Conservation (phyloP, 1,140 invertebrate species). For the Aphaenogaster rudis region DNA sequence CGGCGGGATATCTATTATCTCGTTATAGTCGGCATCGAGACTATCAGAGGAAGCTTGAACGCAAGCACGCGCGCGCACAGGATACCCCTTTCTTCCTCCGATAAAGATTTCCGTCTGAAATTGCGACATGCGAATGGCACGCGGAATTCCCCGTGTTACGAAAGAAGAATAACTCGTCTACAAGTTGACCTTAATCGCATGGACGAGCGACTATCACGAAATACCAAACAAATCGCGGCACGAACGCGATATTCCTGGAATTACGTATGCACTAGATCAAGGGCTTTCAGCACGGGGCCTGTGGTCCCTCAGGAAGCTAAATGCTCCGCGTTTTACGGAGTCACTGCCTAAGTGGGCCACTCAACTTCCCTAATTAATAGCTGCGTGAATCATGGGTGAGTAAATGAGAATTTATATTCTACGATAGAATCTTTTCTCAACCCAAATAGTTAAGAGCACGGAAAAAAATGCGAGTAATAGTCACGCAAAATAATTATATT, state of each 20-base stretch:
- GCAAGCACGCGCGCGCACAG: neutral
- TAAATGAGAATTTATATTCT: neutral
- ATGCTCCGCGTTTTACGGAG: constrained; percentile 2
- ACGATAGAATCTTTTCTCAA: constrained; percentile 12
- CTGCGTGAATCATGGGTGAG: neutral
- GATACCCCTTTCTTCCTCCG: constrained; percentile 42
- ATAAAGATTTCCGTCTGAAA: constrained; percentile 46
- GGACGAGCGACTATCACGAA: constrained; percentile 46
- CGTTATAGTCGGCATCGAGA: constrained; percentile 36
- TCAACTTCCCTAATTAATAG: constrained; percentile 32
- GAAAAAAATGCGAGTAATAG: neutral
- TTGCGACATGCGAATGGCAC: constrained; percentile 5
- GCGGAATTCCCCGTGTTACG: constrained; percentile 9
- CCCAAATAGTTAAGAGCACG: neutral
- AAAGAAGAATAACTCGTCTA: constrained; percentile 4
- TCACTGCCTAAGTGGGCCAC: constrained; percentile 25
- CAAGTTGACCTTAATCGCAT: constrained; percentile 54
- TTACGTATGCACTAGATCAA: constrained; percentile 13
- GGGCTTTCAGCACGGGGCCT: neutral
- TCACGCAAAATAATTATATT: constrained; percentile 3
- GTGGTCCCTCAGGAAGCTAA: neutral
- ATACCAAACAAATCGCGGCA: constrained; percentile 14
- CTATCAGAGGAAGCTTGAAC: constrained; percentile 34
- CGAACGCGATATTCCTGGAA: neutral
- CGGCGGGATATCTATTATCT: constrained; percentile 46